These are phyloP conservation scores for Amphipyra tragopoginis DNA, from an alignment of 2,888 invertebrate genomes.

Conservation along the genomic window DNA sequence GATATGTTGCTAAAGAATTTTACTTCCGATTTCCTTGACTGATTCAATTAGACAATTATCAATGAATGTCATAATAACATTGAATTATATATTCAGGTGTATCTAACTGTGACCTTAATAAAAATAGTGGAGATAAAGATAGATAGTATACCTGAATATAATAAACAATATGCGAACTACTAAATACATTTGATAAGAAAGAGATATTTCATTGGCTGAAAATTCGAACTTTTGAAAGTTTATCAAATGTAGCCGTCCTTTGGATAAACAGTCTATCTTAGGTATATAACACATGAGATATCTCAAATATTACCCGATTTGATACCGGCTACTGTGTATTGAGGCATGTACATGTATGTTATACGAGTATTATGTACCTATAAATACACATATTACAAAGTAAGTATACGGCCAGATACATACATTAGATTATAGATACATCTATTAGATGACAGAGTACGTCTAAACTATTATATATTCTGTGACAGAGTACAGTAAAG, in stretches of 20 bases:
- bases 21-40: conserved; percentile 71
- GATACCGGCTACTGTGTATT: conserved; percentile 33
- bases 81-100: conserved; percentile 43
- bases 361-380: no score
- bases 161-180: conserved; percentile 30
- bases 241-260: conserved; percentile 39
- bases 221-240: conserved; percentile 48
- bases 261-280: conserved; percentile 49
- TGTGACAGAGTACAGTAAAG: no score
- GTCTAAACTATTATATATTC: no score
- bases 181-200: conserved; percentile 30
- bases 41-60: conserved; percentile 55
- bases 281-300: conserved; percentile 36
- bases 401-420: neutral
- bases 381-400: conserved; percentile 1
- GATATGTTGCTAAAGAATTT: conserved; percentile 68
- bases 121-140: conserved; percentile 46
- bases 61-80: conserved; percentile 55
- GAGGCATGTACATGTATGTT: conserved; percentile 2
- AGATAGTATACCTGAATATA: conserved; percentile 20
- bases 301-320: conserved; percentile 35
- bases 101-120: conserved; percentile 53
- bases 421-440: neutral
- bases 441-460: no score
- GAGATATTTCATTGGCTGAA: conserved; percentile 44